A percentile compares a stretch with the other conserved stretches of the same genome.
Conservation (phyloP, 2,888 invertebrate genomes). For the Spatulosminthurus flaviceps region DNA sequence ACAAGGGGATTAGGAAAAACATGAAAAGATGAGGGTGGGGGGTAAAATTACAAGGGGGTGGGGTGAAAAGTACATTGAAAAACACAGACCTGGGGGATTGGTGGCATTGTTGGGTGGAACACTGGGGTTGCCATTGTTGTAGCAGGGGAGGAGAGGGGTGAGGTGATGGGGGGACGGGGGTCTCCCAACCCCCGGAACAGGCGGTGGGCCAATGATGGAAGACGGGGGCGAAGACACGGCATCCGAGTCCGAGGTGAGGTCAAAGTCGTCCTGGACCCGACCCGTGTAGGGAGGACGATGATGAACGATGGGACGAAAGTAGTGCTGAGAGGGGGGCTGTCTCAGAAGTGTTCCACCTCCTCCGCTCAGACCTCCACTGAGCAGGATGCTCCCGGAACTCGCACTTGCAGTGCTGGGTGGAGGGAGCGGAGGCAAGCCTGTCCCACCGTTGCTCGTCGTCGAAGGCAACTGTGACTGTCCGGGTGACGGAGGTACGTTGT, state of each 20-base stretch:
- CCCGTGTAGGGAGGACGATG: constrained; percentile 61
- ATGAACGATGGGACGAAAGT: constrained; percentile 63
- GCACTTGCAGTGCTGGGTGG: constrained; percentile 48
- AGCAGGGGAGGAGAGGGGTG: constrained; percentile 59
- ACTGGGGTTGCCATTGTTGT: constrained; percentile 55
- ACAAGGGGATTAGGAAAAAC: neutral
- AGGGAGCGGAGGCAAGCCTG: constrained; percentile 49
- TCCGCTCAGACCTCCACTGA: constrained; percentile 40
- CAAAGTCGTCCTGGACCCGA: constrained; percentile 62
- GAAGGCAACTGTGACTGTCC: constrained; percentile 61
- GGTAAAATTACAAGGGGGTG: neutral
- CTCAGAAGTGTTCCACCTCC: constrained; percentile 48
- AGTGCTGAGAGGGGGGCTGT: constrained; percentile 55
- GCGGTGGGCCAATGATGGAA: constrained; percentile 63
- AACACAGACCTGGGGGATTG: constrained; percentile 59
- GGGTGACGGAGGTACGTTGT: constrained; percentile 61
- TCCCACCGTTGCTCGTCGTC: constrained; percentile 53
- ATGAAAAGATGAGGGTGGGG: neutral
- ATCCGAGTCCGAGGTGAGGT: constrained; percentile 63
- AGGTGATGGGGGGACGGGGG: constrained; percentile 63
- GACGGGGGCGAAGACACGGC: constrained; percentile 62
- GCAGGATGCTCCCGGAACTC: constrained; percentile 45
- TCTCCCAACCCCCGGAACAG: constrained; percentile 58
- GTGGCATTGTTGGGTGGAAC: constrained; percentile 52
- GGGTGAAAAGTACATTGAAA: neutral